These are phyloP conservation scores for Antigone vipio DNA, from an alignment of 2,113 vertebrate species.

Conservation along the genomic window DNA sequence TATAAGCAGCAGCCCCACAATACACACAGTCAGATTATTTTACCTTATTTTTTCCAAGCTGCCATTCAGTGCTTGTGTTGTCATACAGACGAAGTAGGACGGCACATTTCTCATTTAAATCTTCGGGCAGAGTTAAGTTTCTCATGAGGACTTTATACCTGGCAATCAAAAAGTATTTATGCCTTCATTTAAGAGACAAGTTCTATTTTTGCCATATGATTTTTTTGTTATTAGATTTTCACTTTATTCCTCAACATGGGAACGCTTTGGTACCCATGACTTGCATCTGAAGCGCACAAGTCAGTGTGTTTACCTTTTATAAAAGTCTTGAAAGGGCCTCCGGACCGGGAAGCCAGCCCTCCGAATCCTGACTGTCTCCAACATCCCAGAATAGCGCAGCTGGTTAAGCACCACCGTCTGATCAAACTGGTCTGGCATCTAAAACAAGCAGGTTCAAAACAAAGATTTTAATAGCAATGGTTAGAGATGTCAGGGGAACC, in stretches of 20 bases:
- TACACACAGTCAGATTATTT: not conserved
- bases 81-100: conserved; percentile 86
- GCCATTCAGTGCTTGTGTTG: conserved; percentile 84
- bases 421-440: conserved; percentile 97
- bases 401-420: conserved; percentile 94
- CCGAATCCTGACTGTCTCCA: conserved; percentile 95
- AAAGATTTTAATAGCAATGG: not conserved
- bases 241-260: not conserved
- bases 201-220: not conserved
- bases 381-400: conserved; percentile 95
- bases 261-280: not conserved
- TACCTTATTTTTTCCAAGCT: conserved; percentile 96
- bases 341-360: conserved; percentile 90
- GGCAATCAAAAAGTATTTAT: not conserved
- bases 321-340: conserved; percentile 91
- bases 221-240: not conserved
- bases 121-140: conserved; percentile 72
- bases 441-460: not conserved
- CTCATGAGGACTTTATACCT: conserved; percentile 92
- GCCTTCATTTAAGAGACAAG: not conserved
- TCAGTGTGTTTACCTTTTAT: conserved; percentile 78
- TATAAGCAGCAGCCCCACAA: not conserved
- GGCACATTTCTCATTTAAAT: conserved; percentile 79
- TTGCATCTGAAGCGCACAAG: not conserved
- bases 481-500: not conserved